Evolutionary conservation across 1,140 invertebrate genomes (phyloP).

Genomic region (Copidosoma floridanum): DNA sequence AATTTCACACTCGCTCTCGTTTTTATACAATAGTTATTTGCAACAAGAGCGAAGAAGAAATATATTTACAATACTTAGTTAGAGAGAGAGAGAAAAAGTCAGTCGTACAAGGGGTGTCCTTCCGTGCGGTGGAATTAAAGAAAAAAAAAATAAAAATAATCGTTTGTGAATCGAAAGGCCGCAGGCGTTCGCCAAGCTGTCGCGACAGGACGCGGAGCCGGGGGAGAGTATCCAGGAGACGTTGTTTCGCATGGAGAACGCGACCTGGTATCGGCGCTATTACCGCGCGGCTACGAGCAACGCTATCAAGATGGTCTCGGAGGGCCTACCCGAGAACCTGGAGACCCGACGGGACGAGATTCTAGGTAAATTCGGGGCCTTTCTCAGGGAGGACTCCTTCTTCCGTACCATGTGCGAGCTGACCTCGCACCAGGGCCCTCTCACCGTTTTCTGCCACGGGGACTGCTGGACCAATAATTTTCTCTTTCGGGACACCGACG

Average conservation of each 20-base stretch:
- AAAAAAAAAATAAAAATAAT: conserved; percentile 11
- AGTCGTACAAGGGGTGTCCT: too few species aligned
- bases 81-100: too few species aligned
- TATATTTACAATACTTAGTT: too few species aligned
- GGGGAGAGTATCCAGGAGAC: conserved; percentile 57
- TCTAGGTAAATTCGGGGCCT: conserved; percentile 61
- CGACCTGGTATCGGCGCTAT: conserved; percentile 69
- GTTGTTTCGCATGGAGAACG: conserved; percentile 65
- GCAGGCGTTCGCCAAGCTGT: conserved; percentile 62
- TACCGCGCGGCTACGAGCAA: conserved; percentile 65
- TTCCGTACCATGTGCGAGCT: conserved; percentile 68
- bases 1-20: too few species aligned
- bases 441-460: conserved; percentile 70
- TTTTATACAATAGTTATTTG: too few species aligned
- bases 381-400: conserved; percentile 65
- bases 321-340: conserved; percentile 55
- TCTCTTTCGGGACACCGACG: conserved; percentile 62
- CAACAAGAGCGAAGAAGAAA: too few species aligned
- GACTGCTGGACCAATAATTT: conserved; percentile 79
- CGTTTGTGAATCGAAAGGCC: conserved; percentile 56
- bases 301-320: conserved; percentile 66
- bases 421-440: conserved; percentile 60
- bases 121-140: too few species aligned
- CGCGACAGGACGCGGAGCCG: conserved; percentile 54
- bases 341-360: conserved; percentile 56